phyloP scores from a whole-genome alignment of 2,888 invertebrate genomes.

The Bombylius major region DNA sequence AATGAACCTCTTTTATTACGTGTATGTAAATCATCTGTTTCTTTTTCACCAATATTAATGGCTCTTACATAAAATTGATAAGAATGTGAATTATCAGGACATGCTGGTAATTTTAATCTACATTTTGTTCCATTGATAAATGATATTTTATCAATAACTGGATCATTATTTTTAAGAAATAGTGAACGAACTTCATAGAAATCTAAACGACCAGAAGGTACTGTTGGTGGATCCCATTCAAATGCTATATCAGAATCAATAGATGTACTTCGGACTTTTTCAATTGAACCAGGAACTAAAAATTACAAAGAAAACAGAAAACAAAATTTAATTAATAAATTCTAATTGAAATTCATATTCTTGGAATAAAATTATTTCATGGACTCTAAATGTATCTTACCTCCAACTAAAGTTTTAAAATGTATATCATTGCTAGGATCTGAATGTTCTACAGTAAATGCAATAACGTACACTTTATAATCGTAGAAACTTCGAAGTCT shows the following conservation, averaged over 20 bases:
- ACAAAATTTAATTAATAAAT: neutral
- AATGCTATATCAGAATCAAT: conserved; percentile 22
- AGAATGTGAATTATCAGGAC: conserved; percentile 14
- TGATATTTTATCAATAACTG: conserved; percentile 15
- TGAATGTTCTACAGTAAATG: conserved; percentile 60
- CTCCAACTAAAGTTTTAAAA: conserved; percentile 49
- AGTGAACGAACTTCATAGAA: conserved; percentile 40
- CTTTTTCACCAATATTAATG: conserved; percentile 23
- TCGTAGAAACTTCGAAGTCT: conserved; percentile 47
- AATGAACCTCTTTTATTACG: conserved; percentile 4
- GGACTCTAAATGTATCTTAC: conserved; percentile 19
- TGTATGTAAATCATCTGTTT: conserved; percentile 13
- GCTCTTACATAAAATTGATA: conserved; percentile 24
- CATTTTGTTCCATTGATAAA: conserved; percentile 17
- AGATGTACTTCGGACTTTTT: neutral
- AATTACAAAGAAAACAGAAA: neutral
- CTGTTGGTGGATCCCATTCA: conserved; percentile 41
- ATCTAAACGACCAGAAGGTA: conserved; percentile 43
- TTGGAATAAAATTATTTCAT: neutral
- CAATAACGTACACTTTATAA: conserved; percentile 56
- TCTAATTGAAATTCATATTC: neutral
- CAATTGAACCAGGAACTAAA: conserved; percentile 16
- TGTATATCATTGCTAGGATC: conserved; percentile 39
- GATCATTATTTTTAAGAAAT: conserved; percentile 1
- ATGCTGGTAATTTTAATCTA: conserved; percentile 16